Evolutionary conservation across 2,888 invertebrate species (phyloP).

Genomic region (Netelia fuscicornis): DNA sequence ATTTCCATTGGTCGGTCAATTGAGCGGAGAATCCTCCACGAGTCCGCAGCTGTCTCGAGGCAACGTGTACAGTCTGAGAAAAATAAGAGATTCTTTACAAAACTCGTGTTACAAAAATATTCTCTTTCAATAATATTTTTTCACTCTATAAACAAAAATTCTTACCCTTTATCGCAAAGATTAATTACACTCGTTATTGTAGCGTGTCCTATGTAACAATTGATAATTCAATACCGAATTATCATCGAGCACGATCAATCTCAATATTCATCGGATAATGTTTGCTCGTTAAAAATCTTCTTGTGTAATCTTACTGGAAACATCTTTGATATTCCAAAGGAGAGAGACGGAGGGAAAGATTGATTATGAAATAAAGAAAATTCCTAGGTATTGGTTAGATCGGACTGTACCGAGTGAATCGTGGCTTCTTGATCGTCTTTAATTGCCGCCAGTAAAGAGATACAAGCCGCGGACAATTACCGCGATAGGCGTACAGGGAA

Average conservation of each 20-base stretch:
- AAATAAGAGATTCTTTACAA: neutral
- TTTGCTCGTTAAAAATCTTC: neutral
- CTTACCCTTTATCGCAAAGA: too few relatives aligned
- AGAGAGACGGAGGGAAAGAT: neutral
- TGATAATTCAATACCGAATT: too few relatives aligned
- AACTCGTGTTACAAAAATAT: neutral
- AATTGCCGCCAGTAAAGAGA: slow-evolving; percentile 72
- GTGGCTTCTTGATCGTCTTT: slow-evolving; percentile 79
- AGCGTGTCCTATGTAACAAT: too few relatives aligned
- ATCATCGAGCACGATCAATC: neutral
- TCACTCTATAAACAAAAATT: neutral
- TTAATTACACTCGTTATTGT: too few relatives aligned
- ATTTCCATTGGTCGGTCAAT: slow-evolving; percentile 76
- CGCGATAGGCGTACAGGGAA: neutral
- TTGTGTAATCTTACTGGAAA: neutral
- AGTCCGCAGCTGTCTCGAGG: slow-evolving; percentile 59
- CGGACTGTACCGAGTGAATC: slow-evolving; percentile 61
- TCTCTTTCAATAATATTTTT: neutral
- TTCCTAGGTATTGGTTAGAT: neutral
- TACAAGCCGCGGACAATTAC: slow-evolving; percentile 4
- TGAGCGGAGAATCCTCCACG: slow-evolving; percentile 66
- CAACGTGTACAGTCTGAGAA: slow-evolving; percentile 49
- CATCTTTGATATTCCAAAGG: neutral
- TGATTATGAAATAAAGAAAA: neutral
- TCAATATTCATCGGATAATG: neutral